A percentile compares a stretch with the other conserved stretches of the same genome.
These are phyloP conservation scores for Anarsia innoxiella DNA, from an alignment of 2,888 invertebrate species.

Conservation along the genomic window DNA sequence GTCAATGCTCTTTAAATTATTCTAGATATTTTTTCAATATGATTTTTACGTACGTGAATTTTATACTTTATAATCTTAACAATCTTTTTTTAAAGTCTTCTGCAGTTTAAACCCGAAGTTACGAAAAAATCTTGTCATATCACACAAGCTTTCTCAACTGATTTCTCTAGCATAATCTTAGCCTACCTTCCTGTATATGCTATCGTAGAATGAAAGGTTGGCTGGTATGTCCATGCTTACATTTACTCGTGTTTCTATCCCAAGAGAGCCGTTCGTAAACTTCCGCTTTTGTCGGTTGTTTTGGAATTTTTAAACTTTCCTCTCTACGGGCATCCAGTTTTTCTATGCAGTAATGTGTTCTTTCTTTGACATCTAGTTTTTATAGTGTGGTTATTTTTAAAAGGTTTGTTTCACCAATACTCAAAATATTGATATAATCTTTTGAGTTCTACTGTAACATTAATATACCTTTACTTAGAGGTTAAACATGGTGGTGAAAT, in stretches of 20 bases:
- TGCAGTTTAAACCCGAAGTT: background rate
- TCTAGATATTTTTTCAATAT: background rate
- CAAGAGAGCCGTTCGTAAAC: constrained; percentile 12
- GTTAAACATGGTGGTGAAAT: background rate
- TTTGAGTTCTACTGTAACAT: background rate
- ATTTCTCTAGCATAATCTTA: background rate
- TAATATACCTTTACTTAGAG: background rate
- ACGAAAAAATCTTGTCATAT: background rate
- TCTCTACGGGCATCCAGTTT: constrained; percentile 11
- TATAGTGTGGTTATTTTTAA: background rate
- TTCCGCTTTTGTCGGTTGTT: constrained; percentile 6
- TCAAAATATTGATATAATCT: background rate
- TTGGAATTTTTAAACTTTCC: constrained; percentile 13
- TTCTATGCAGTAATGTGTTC: constrained; percentile 7
- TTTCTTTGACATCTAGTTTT: background rate
- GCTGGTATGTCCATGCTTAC: background rate
- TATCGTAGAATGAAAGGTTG: background rate
- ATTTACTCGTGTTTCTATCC: background rate
- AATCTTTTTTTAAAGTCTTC: background rate
- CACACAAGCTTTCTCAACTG: background rate
- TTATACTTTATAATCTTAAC: background rate
- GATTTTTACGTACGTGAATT: background rate
- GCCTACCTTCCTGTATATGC: background rate
- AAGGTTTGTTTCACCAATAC: background rate
- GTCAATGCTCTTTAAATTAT: too few species aligned